Percentiles rank a stretch among this genome's conserved stretches.
These are phyloP conservation scores for Notodonta ziczac DNA, from an alignment of 2,888 invertebrate species.

Conservation along the genomic window DNA sequence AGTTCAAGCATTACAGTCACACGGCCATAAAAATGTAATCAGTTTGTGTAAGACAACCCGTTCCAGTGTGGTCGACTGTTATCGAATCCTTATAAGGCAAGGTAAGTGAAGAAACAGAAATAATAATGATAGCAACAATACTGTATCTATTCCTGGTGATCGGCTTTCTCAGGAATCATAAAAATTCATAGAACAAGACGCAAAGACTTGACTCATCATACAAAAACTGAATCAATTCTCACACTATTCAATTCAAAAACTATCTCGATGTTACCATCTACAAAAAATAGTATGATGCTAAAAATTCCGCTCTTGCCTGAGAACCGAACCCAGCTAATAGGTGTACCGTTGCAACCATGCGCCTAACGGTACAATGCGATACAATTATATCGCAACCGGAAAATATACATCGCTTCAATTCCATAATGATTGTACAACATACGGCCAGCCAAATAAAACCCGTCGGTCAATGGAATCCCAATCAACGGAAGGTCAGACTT, in stretches of 20 bases:
- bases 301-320: conserved; percentile 65
- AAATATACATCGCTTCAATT: conserved; percentile 76
- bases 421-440: conserved; percentile 67
- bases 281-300: conserved; percentile 20
- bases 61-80: not conserved
- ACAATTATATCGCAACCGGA: conserved; percentile 66
- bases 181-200: not conserved
- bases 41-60: too few species aligned
- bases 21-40: too few species aligned
- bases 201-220: not conserved
- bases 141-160: not conserved
- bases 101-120: not conserved
- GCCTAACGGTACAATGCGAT: conserved; percentile 63
- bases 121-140: not conserved
- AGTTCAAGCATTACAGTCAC: too few species aligned
- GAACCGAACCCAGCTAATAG: conserved; percentile 65
- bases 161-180: not conserved
- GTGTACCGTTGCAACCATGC: conserved; percentile 60
- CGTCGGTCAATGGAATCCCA: conserved; percentile 29
- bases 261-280: not conserved
- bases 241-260: not conserved
- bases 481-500: conserved; percentile 36
- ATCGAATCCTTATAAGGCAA: not conserved
- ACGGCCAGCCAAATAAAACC: conserved; percentile 38
- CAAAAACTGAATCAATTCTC: not conserved